These are phyloP conservation scores for Sciurus carolinensis DNA, from an alignment of 2,797 vertebrate species.

Conservation along the genomic window DNA sequence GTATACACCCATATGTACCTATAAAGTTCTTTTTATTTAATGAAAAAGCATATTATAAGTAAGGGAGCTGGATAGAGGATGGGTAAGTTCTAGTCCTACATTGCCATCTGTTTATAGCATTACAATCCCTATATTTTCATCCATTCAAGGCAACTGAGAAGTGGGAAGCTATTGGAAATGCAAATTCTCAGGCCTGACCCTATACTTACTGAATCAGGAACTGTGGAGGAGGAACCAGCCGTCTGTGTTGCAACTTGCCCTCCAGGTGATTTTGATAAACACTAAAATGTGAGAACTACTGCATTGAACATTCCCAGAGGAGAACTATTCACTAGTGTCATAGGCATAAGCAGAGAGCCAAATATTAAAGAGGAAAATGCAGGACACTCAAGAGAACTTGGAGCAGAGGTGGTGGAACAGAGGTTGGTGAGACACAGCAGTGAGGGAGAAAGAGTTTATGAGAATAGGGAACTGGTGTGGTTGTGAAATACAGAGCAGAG, in stretches of 20 bases:
- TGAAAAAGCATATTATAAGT: background rate
- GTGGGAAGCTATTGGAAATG: background rate
- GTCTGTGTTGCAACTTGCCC: background rate
- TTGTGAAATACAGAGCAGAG: background rate
- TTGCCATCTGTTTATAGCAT: background rate
- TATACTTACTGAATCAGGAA: background rate
- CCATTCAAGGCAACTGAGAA: background rate
- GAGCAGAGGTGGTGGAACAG: background rate
- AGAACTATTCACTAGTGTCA: background rate
- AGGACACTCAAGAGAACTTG: background rate
- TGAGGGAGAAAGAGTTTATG: rapidly evolving
- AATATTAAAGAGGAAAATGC: background rate
- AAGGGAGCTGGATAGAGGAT: background rate
- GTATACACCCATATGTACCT: background rate
- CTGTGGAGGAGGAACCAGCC: background rate
- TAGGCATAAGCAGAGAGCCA: background rate
- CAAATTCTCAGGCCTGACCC: background rate
- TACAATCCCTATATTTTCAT: background rate
- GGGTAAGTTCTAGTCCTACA: background rate
- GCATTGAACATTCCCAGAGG: background rate
- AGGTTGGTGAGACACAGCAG: background rate
- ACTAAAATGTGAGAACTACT: background rate
- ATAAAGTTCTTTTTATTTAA: background rate
- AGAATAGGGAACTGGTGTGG: rapidly evolving
- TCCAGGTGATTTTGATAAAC: background rate